Percentiles rank a stretch among this genome's conserved stretches.
These are phyloP conservation scores for Eumerus sabulonum DNA, from an alignment of 2,888 invertebrate genomes.

Conservation along the genomic window DNA sequence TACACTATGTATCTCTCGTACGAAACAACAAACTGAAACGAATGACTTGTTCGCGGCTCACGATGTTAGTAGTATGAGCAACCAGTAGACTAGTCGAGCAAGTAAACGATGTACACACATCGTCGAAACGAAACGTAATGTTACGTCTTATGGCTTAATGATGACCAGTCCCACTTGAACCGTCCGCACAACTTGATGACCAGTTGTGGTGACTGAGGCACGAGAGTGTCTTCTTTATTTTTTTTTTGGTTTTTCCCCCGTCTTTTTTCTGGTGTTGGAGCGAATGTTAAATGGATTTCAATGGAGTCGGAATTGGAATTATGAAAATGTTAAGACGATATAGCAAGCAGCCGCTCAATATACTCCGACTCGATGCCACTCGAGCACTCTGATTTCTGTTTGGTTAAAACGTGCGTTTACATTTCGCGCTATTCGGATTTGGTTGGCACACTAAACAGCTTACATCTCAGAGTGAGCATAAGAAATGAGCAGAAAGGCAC, in stretches of 20 bases:
- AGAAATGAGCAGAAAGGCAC: slow-evolving; percentile 15
- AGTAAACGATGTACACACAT: slow-evolving; percentile 54
- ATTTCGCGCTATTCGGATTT: slow-evolving; percentile 7
- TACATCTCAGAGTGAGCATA: no score
- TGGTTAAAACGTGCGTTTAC: slow-evolving; percentile 33
- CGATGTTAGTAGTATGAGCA: slow-evolving; percentile 52
- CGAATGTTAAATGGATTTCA: neutral
- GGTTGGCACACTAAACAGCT: no score
- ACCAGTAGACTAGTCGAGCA: slow-evolving; percentile 29
- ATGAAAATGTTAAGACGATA: slow-evolving; percentile 42
- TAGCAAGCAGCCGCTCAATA: slow-evolving; percentile 13
- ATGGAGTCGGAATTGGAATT: slow-evolving; percentile 36
- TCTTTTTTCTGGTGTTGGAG: no score
- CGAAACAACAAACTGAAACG: no score
- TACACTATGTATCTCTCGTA: slow-evolving; percentile 7
- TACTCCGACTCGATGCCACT: slow-evolving; percentile 12
- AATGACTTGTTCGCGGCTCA: neutral
- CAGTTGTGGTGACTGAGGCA: no score
- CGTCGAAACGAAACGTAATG: slow-evolving; percentile 46
- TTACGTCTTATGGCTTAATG: slow-evolving; percentile 67
- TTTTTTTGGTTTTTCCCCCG: no score
- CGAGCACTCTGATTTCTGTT: neutral
- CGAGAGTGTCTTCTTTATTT: no score
- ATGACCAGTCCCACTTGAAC: slow-evolving; percentile 48
- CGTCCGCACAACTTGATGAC: slow-evolving; percentile 21